Percentiles rank a stretch among this genome's conserved stretches.
These are phyloP conservation scores for Phania funesta DNA, from an alignment of 2,888 invertebrate species.

Conservation along the genomic window DNA sequence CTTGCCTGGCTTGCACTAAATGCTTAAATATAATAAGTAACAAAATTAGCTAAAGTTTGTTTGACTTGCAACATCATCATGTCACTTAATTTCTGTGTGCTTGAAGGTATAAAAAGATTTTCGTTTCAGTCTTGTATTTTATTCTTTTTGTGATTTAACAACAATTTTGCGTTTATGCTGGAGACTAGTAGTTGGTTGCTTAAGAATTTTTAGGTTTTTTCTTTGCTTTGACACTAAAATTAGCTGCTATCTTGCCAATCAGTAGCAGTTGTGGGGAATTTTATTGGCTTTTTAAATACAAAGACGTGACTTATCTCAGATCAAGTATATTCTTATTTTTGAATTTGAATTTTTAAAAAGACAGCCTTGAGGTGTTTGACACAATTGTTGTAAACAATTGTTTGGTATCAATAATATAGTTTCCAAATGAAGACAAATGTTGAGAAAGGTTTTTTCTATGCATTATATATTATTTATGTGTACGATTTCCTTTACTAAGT, in stretches of 20 bases:
- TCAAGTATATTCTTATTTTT: too few species aligned
- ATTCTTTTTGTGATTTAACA: constrained; percentile 39
- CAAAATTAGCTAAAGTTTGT: constrained; percentile 8
- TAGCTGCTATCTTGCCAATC: constrained; percentile 10
- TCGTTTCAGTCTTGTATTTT: background rate
- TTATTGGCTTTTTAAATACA: constrained; percentile 22
- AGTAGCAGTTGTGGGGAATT: constrained; percentile 24
- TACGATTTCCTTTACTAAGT: too few species aligned
- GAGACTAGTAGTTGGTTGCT: constrained; percentile 30
- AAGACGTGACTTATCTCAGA: constrained; percentile 59
- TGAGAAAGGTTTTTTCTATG: too few species aligned
- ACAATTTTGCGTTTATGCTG: constrained; percentile 44
- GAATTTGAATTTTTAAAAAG: too few species aligned
- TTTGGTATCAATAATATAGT: too few species aligned
- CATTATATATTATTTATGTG: too few species aligned
- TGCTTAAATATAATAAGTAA: background rate
- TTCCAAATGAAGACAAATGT: too few species aligned
- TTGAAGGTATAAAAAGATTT: constrained; percentile 39
- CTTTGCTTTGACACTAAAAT: background rate
- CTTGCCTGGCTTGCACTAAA: background rate
- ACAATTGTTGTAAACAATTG: too few species aligned
- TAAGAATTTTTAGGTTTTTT: constrained; percentile 30
- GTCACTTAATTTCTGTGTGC: constrained; percentile 26
- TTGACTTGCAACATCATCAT: constrained; percentile 34
- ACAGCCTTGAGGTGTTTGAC: too few species aligned